Evolutionary conservation across 2,113 vertebrate species (phyloP), one percentile per base, ranked within the genome.

Genomic region (Neolamprologus sp.): DNA sequence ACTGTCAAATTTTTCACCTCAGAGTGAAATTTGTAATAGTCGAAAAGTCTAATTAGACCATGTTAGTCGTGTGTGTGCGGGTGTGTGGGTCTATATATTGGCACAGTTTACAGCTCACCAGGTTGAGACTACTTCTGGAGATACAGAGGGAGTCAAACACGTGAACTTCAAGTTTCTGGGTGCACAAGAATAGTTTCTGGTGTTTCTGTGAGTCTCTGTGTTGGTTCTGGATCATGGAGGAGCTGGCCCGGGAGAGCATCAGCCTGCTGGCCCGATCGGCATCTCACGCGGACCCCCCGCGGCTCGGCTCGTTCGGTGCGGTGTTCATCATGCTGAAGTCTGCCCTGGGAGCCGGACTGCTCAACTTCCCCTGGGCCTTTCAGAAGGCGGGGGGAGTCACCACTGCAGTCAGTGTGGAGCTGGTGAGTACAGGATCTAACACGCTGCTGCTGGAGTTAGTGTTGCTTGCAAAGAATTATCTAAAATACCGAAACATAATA

Each of bases 281-380:
- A 1, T 90, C 90, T 3, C 93, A 89, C 0, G 13, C 93, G 0
- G 82, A 94, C 2, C 26, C 91, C 2, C 93, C 96, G 0, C 81
- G 91, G 6, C 95, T 99, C n/a, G 98, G 98, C 12, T 97, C 98
- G 0, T 94, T 96, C 4, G 97, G 98, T 0, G 98, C 98, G 0
- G 92, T 98, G 68, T 98, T 98, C 95, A 99, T 99, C 84, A 96
- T 99, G 96, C 93, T 99, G 35, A 99, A 99, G 79, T 99, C 98
- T 0, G 97, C 98, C 0, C 97, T 99, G 57, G 98, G 98, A 6
- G 98, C 98, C 0, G 98, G 98, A 21, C 96, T 99, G 37, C 97
- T 99, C 30, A 99, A 97, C 93, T 99, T 99, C 78, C 98, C 98
- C 14, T 99, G 98, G 98, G 98, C 98, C 4, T 99, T 99, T 91